Conservation (phyloP, 2,797 vertebrate genomes). For the Leptatherina wallacei region DNA sequence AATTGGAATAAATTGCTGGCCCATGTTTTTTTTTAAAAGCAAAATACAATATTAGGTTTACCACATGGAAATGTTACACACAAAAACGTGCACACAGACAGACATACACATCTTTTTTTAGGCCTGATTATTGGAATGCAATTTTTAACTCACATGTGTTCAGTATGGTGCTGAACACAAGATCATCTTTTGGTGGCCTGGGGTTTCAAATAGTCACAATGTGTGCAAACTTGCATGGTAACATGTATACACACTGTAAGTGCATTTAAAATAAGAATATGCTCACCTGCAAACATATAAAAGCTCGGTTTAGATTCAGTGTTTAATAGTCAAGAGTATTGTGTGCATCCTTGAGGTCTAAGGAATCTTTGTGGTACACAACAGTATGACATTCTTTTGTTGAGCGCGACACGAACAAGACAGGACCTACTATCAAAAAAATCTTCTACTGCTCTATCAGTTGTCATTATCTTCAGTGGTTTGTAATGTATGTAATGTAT, state of each 20-base stretch:
- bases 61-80: conserved; percentile 40
- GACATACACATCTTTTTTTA: background rate
- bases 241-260: background rate
- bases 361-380: background rate
- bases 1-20: conserved; percentile 76
- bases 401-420: background rate
- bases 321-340: background rate
- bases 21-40: conserved; percentile 16
- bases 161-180: background rate
- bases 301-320: background rate
- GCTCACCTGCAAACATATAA: background rate
- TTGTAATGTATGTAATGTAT: background rate
- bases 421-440: background rate
- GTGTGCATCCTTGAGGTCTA: background rate
- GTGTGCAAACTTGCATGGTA: background rate
- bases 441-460: background rate
- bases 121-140: background rate
- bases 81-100: background rate
- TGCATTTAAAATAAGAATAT: background rate
- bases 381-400: no score
- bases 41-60: conserved; percentile 56
- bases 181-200: conserved; percentile 39
- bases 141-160: conserved; percentile 13
- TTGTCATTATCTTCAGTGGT: background rate
- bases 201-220: no score